These are phyloP conservation scores for Monopis laevigella DNA, from an alignment of 2,888 invertebrate genomes.

Conservation along the genomic window DNA sequence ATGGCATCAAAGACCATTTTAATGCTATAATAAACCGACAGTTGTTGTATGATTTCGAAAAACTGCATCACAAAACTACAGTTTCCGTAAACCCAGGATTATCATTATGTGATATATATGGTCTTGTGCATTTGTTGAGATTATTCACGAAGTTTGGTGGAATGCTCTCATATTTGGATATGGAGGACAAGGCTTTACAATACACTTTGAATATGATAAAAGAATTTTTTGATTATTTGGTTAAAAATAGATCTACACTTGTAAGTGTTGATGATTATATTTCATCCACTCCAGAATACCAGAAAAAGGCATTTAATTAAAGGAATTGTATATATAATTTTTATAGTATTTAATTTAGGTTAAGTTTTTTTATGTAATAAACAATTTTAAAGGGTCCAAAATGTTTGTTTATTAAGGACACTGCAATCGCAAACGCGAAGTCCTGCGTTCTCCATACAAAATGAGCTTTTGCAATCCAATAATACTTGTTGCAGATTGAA, in stretches of 20 bases:
- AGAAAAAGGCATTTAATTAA: too few relatives aligned
- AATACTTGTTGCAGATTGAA: too few relatives aligned
- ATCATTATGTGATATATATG: slow-evolving; percentile 85
- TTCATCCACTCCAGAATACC: too few relatives aligned
- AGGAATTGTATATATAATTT: too few relatives aligned
- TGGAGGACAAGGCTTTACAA: slow-evolving; percentile 88
- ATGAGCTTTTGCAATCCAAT: too few relatives aligned
- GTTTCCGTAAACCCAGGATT: slow-evolving; percentile 79
- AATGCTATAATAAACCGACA: slow-evolving; percentile 93
- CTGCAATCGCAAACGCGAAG: too few relatives aligned
- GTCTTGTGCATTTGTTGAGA: slow-evolving; percentile 88
- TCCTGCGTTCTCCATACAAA: too few relatives aligned
- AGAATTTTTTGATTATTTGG: slow-evolving; percentile 89
- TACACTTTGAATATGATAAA: slow-evolving; percentile 84
- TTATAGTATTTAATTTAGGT: too few relatives aligned
- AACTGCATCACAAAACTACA: slow-evolving; percentile 89
- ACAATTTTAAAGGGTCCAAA: too few relatives aligned
- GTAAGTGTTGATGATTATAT: slow-evolving; percentile 86
- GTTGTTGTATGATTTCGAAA: slow-evolving; percentile 92
- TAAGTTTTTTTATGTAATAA: too few relatives aligned
- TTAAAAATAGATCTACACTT: slow-evolving; percentile 79
- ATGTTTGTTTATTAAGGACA: too few relatives aligned
- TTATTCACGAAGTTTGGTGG: slow-evolving; percentile 90
- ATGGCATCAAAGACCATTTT: slow-evolving; percentile 92
- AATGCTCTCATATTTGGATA: slow-evolving; percentile 88